Evolutionary conservation across 2,797 vertebrate species (phyloP), one percentile per base, ranked within the genome.

Genomic region (Aphelocoma californica): DNA sequence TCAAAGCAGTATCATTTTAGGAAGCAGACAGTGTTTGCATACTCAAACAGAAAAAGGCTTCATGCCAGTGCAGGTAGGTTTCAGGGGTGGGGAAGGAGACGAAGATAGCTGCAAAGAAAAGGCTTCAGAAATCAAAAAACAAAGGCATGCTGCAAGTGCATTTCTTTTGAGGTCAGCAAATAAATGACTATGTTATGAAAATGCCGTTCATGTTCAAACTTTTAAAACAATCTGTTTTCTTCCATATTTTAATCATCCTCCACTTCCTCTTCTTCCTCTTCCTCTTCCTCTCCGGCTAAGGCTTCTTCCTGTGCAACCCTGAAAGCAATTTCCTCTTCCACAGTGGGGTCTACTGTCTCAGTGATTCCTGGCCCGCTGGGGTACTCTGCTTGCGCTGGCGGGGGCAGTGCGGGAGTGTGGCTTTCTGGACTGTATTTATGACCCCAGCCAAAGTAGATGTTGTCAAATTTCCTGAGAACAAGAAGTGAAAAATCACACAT

Each of bases 391-490:
- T 98, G 98, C 53, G 98, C 98, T 3, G 56, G 72, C 0, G 96
- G 98, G 42, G 97, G 98, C 21, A 97, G 36, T 2, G 96, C 38
- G 1, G 99, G 99, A 45, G 67, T 97, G 87, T 98, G 98, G 60
- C 96, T 97, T 31, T 98, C 98, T 3, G 98, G 97, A n/a, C 92
- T 94, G 86, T 98, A 99, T 97, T 99, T 99, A 94, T 98, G 96
- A 70, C 99, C 99, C 99, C 99, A 99, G 79, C 99, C 99, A 64
- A 99, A 92, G 92, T 99, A 99, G 70, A 99, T 97, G 96, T 99
- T 99, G 72, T 98, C 99, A 98, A 99, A 99, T 83, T 98, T 99
- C 94, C 99, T 99, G 72, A 62, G 73, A 61, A 70, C 79, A 44
- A 82, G 72, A 88, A 78, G 44, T 14, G 26, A 94, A 91, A 81